Evolutionary conservation across 2,888 invertebrate genomes (phyloP), one percentile per base, ranked within the genome.

Genomic region (Drosophila acutilabella): DNA sequence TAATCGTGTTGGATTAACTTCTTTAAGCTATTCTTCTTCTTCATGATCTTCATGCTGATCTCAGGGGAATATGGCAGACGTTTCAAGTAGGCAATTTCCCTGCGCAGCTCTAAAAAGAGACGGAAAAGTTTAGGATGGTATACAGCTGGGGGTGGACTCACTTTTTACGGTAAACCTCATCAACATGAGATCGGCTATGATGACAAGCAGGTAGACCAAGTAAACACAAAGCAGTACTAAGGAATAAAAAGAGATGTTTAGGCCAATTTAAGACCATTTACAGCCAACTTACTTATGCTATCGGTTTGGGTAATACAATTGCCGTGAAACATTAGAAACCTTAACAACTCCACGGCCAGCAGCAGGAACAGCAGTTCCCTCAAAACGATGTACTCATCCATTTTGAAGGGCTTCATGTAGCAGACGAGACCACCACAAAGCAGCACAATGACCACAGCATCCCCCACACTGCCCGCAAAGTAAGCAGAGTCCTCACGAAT

Each of bases 361-460:
- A 53, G 0, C 0, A 88, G 54, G 14, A 88, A 82, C 1, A 82
- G 23, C 7, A 81, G 11, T 26, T 85, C 82, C 2, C 71, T 53
- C 16, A 66, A 36, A 0, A 64, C 47, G 16, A 59, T 53, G 30
- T 67, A 36, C 0, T 69, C 77, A n/a, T 80, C 67, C 69, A 82
- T 76, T 14, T 48, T 47, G 38, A 82, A 88, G 0, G 82, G 82
- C 16, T 64, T 76, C 41, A 82, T 11, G 5, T 50, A 88, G 36
- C 80, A 76, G 8, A 85, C 14, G 36, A 66, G 61, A 8, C 85
- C 82, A 0, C 82, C 88, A 5, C 77, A 60, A 1, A 82, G 11
- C 0, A 80, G 42, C 0, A 82, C 38, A 0, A 51, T 14, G 4
- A 80, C 38, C 1, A 85, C n/a, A 0, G 59, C 38, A 41, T 57